A percentile compares a stretch with the other conserved stretches of the same genome.
Evolutionary conservation across 1,140 invertebrate genomes (phyloP).

Genomic region (Nebria ingens): DNA sequence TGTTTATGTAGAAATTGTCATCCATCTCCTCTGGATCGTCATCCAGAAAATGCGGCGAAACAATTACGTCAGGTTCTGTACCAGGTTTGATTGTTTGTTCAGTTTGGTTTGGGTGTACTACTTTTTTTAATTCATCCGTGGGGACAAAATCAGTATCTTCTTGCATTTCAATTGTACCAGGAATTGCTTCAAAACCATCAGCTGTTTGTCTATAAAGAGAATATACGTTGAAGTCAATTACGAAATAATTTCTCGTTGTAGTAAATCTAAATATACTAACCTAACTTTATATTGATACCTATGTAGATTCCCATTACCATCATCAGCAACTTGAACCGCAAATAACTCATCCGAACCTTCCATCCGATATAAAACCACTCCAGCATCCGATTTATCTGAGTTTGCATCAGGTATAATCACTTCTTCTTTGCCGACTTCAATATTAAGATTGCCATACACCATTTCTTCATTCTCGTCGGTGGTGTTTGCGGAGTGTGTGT

Average conservation of each 20-base stretch:
- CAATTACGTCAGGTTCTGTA: conserved; percentile 2
- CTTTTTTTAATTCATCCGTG: too few relatives aligned
- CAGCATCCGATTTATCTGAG: neutral
- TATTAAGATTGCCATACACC: neutral
- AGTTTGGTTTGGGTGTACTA: too few relatives aligned
- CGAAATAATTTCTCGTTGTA: neutral
- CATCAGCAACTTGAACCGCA: conserved; percentile 13
- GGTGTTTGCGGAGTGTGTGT: neutral
- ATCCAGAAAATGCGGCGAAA: neutral
- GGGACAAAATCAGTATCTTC: conserved; percentile 1
- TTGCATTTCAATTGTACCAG: conserved; percentile 12
- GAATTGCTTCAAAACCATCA: conserved; percentile 15
- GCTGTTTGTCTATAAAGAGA: conserved; percentile 13
- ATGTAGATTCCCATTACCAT: conserved; percentile 15
- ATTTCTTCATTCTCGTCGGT: neutral
- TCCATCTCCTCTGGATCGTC: conserved; percentile 6
- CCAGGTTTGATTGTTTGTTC: conserved; percentile 4
- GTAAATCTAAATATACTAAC: conserved; percentile 12
- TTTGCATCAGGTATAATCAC: neutral
- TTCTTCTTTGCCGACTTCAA: neutral
- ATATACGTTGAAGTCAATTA: neutral
- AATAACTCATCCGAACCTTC: conserved; percentile 12
- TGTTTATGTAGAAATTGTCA: neutral
- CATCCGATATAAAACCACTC: conserved; percentile 3
- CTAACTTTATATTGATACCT: conserved; percentile 16